Base-by-base conservation (phyloP, 1,140 invertebrate genomes). In the Aculops lycopersici region DNA sequence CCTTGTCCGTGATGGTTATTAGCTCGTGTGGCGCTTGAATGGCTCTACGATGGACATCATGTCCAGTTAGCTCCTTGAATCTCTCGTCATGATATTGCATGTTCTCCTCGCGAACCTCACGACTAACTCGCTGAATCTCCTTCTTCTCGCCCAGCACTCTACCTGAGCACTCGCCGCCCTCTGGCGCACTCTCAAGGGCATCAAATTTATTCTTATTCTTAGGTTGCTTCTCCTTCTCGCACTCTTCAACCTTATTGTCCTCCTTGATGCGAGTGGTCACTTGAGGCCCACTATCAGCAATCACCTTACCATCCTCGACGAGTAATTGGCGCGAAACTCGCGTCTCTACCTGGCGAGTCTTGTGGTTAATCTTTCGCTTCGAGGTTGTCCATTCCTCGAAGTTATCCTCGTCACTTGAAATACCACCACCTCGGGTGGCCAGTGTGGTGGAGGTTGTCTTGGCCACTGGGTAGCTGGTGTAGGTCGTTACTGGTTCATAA, bases 211-310 rank as follows among this genome's bases (percentile, higher is more conserved):
- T 17, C 37, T 43, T 24, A 18, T 45, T 43, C 19, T 43, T 18
- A 3, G 14, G 19, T 21, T 39, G 13, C 16, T 20, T 8, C 40
- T 36, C 20, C 36, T 44, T 41, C 43, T 52, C 47, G n/a, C 47
- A 44, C 39, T 52, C 76, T 51, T 80, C 72, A 19, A 72, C 77
- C 48, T 79, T 71, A 8, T 74, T 75, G 53, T 83, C 77, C 56
- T 81, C 76, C 20, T 72, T 72, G 36, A 74, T 80, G 43, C 76
- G 77, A 41, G 75, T 81, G 45, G 74, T 80, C 47, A 84, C 73
- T 50, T 78, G 68, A 1, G 78, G 78, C 2, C 77, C 78, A 1
- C 74, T 71, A 56, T 84, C 78, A 44, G 71, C 72, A 42, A 84
- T 69, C 2, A 84, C 72, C 50, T 74, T 71, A 21, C 78, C 78